These are phyloP conservation scores for Julus scandinavius DNA, from an alignment of 2,888 invertebrate genomes.

Conservation along the genomic window DNA sequence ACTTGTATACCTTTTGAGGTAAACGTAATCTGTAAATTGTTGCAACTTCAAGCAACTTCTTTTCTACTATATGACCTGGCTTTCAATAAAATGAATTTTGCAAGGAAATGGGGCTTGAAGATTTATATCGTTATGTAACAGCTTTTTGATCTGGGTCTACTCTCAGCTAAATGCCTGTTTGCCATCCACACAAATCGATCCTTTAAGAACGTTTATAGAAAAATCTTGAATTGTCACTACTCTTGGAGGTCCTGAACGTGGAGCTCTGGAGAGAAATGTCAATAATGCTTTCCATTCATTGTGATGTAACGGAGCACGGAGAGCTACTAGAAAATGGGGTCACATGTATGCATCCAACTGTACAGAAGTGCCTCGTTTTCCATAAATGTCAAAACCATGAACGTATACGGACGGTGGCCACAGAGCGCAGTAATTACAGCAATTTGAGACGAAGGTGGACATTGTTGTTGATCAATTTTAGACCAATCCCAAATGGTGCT, in stretches of 20 bases:
- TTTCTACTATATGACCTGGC: background rate
- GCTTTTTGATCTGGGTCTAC: slow-evolving; percentile 15
- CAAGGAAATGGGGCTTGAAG: background rate
- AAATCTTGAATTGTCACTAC: background rate
- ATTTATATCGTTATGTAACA: slow-evolving; percentile 17
- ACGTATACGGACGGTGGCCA: background rate
- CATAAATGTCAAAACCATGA: background rate
- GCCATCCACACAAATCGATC: slow-evolving; percentile 17
- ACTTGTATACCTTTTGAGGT: background rate
- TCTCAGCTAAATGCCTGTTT: slow-evolving; percentile 17
- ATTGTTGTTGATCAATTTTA: background rate
- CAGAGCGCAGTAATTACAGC: slow-evolving; percentile 6
- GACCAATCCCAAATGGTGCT: background rate
- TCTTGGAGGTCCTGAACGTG: background rate
- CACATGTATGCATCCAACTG: slow-evolving; percentile 33
- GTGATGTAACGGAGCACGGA: background rate
- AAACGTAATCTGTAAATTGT: background rate
- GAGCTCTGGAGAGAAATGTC: slow-evolving; percentile 3
- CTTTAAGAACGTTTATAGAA: slow-evolving; percentile 15
- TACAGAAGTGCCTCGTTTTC: background rate
- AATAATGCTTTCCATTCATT: slow-evolving; percentile 33
- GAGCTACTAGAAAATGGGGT: slow-evolving; percentile 33
- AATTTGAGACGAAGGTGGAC: background rate
- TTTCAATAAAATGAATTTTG: slow-evolving; percentile 33
- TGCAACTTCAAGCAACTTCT: background rate